phyloP scores from a whole-genome alignment of 53 echinoderm and acorn worm species.

The Holothuria leucospilota region DNA sequence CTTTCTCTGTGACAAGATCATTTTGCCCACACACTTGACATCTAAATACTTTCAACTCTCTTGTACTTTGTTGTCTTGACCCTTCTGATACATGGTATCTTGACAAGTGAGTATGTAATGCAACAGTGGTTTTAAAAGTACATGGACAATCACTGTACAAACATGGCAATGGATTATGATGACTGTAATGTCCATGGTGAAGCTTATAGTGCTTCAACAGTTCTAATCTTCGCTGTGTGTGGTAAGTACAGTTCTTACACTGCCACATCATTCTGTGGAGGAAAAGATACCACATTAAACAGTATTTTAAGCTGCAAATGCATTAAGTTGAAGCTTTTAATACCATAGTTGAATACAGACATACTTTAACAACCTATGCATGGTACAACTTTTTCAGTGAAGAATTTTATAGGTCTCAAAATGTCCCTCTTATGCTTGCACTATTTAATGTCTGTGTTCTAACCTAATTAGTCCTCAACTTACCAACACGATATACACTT shows the following conservation, averaged over 20 bases:
- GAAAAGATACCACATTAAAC: neutral
- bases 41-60: neutral
- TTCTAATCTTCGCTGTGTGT: neutral
- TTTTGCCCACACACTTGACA: too few species aligned
- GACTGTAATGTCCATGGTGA: conserved; percentile 11
- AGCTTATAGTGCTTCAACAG: conserved; percentile 10
- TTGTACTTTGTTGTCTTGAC: neutral
- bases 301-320: too few species aligned
- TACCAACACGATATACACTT: too few species aligned
- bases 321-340: too few species aligned
- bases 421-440: too few species aligned
- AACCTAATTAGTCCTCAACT: too few species aligned
- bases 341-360: too few species aligned
- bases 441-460: too few species aligned
- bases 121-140: conserved; percentile 2
- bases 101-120: conserved; percentile 4
- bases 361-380: too few species aligned
- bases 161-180: neutral
- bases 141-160: conserved; percentile 16
- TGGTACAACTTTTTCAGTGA: too few species aligned
- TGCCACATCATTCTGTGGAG: conserved; percentile 35
- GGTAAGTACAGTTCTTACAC: conserved; percentile 10
- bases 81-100: conserved; percentile 9
- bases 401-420: too few species aligned
- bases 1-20: neutral